Base-by-base conservation (phyloP, 2,888 invertebrate genomes). In the Trisateles emortualis region DNA sequence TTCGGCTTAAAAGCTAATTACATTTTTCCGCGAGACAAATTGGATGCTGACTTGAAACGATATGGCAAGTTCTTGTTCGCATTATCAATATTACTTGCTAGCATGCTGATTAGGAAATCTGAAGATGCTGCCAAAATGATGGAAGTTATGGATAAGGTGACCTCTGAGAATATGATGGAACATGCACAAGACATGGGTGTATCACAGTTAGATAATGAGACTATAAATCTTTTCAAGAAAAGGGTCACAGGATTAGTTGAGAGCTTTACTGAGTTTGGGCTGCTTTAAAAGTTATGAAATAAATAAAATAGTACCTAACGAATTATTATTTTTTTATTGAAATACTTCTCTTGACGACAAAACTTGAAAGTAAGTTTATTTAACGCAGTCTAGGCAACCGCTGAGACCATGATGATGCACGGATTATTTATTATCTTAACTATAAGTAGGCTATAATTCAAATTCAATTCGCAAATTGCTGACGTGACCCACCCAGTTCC, bases 11-110 rank as follows among this genome's bases (percentile, higher is more conserved):
- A 75, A 53, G 68, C 57, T 1, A 65, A 62, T 24, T 57, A 42
- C 2, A 22, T 74, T 0, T 81, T 73, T 24, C 67, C 80, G 0
- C 69, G 55, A 59, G 72, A 72, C 0, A 66, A 74, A 39, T 43
- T 79, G 3, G 74, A 78, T 1, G 64, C 57, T 8, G 81, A 79
- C 19, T 42, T 81, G 16, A 76, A 69, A 24, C 67, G 68, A 57
- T 71, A 76, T 30, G 72, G 67, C 0, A 79, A 65, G 45, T 1
- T 63, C 0, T 30, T 54, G 8, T 64, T 81, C 5, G 66, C 58
- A 1, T n/a, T 64, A 0, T 50, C 63, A 19, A 2, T 74, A 11
- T 3, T 78, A 0, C 32, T 74, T 2, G 45, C 64, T 6, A 58
- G 47, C 42, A 17, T 74, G 6, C 5, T 72, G 1, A 51, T 59